Conservation (phyloP, 1,140 invertebrate genomes). For the Temnothorax nylanderi region DNA sequence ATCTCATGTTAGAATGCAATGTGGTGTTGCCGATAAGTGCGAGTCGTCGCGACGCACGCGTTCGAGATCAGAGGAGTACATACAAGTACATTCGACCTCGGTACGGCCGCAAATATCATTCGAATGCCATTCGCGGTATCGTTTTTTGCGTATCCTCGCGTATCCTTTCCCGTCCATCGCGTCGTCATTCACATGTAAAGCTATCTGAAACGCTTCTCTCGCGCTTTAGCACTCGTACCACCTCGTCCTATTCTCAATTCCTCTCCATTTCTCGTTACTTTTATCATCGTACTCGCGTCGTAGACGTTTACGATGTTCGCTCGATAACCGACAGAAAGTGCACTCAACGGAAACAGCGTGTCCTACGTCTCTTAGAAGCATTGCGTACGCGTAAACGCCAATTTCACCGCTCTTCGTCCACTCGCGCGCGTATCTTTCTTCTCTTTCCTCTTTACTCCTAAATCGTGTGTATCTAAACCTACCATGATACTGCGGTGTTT, state of each 20-base stretch:
- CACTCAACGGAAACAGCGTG: conserved; percentile 61
- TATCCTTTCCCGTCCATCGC: background rate
- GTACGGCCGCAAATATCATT: background rate
- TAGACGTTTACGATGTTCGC: conserved; percentile 63
- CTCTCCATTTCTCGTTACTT: conserved; percentile 31
- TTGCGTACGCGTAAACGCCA: conserved; percentile 48
- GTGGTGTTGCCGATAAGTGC: background rate
- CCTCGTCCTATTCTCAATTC: background rate
- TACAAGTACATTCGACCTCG: background rate
- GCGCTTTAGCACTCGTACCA: background rate
- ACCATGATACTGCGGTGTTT: conserved; percentile 68
- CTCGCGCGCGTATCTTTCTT: background rate
- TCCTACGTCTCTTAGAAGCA: conserved; percentile 68
- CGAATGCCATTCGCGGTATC: background rate
- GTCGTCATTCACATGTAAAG: conserved; percentile 1
- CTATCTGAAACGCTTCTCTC: conserved; percentile 17
- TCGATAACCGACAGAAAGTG: conserved; percentile 62
- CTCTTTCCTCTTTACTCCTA: conserved; percentile 41
- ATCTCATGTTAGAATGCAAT: background rate
- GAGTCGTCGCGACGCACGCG: background rate
- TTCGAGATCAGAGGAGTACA: background rate
- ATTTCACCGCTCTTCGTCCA: conserved; percentile 31
- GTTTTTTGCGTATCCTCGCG: background rate
- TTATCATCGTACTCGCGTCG: conserved; percentile 53
- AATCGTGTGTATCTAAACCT: conserved; percentile 68